These are phyloP conservation scores for Sussaba pulchella DNA, from an alignment of 2,888 invertebrate species.

Conservation along the genomic window DNA sequence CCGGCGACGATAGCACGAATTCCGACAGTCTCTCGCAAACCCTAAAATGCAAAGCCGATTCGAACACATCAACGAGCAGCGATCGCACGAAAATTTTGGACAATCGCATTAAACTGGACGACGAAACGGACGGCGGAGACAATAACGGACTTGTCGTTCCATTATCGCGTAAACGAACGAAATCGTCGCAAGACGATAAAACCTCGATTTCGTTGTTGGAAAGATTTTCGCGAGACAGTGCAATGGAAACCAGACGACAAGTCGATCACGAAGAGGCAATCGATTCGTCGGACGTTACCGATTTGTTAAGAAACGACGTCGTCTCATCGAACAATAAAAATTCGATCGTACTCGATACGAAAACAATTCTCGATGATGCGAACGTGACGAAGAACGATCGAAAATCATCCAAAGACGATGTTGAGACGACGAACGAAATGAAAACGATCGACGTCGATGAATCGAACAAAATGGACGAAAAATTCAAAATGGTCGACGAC, in stretches of 20 bases:
- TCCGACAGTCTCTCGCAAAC: slow-evolving; percentile 56
- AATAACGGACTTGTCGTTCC: slow-evolving; percentile 35
- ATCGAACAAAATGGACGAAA: not conserved
- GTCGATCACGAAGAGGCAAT: slow-evolving; percentile 10
- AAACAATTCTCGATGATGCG: not conserved
- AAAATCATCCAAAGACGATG: slow-evolving; percentile 1
- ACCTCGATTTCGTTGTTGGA: not conserved
- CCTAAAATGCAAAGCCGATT: slow-evolving; percentile 47
- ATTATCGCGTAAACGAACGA: slow-evolving; percentile 13
- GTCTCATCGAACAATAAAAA: no score
- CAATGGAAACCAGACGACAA: not conserved
- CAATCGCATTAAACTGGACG: slow-evolving; percentile 38
- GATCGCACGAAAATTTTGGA: slow-evolving; percentile 41
- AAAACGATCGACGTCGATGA: not conserved
- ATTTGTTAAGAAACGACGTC: not conserved
- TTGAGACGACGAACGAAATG: not conserved
- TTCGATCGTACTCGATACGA: not conserved
- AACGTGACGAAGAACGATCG: slow-evolving; percentile 10
- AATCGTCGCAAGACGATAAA: not conserved
- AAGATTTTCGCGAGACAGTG: slow-evolving; percentile 4
- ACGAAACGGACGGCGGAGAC: slow-evolving; percentile 11
- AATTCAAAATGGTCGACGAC: not conserved
- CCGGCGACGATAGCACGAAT: slow-evolving; percentile 63
- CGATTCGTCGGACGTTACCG: not conserved
- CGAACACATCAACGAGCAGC: slow-evolving; percentile 33